These are phyloP conservation scores for Agelastica alni DNA, from an alignment of 2,888 invertebrate species.

Conservation along the genomic window DNA sequence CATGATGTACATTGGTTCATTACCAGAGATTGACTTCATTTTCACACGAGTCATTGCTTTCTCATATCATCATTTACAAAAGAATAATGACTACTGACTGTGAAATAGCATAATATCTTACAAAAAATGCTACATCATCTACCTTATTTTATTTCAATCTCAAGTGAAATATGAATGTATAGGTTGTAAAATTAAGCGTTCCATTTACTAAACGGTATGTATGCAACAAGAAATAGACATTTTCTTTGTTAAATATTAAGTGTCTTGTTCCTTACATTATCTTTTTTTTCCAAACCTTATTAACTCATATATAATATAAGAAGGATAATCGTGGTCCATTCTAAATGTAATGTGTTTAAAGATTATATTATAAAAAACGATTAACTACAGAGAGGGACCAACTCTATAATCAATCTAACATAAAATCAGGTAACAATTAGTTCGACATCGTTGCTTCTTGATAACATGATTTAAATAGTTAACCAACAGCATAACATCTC, in stretches of 20 bases:
- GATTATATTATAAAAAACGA: conserved; percentile 32
- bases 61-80: conserved; percentile 15
- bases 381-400: conserved; percentile 20
- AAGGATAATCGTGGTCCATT: conserved; percentile 30
- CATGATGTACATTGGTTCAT: neutral
- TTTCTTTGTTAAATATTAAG: conserved; percentile 21
- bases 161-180: conserved; percentile 48
- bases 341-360: conserved; percentile 28
- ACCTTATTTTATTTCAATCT: conserved; percentile 42
- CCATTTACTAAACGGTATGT: conserved; percentile 14
- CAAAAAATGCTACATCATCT: conserved; percentile 43
- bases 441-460: no score
- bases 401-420: no score
- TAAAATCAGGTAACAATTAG: no score
- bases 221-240: conserved; percentile 21
- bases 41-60: conserved; percentile 21
- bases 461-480: no score
- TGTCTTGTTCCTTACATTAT: neutral
- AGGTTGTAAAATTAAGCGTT: conserved; percentile 41
- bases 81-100: conserved; percentile 35
- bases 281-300: conserved; percentile 25
- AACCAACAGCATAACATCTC: no score
- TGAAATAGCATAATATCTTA: conserved; percentile 51
- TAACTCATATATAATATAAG: conserved; percentile 29
- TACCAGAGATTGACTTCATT: conserved; percentile 3